Evolutionary conservation across 2,113 vertebrate genomes (phyloP).

Genomic region (Ariopsis seemanni): DNA sequence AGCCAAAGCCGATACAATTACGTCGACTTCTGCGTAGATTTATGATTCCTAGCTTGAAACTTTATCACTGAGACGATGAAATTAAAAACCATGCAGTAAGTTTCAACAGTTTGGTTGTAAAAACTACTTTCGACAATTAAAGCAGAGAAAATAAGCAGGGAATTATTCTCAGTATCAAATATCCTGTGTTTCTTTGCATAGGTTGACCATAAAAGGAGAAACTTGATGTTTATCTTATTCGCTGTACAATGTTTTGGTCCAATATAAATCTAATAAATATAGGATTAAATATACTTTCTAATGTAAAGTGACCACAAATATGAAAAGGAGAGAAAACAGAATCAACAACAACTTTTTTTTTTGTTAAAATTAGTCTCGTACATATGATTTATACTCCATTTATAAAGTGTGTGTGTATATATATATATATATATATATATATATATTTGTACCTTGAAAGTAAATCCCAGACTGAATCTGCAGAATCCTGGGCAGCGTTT

Average conservation of each 20-base stretch:
- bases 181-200: neutral
- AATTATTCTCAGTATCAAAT: neutral
- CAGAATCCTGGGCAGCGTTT: conserved; percentile 78
- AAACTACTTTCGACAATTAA: too few relatives aligned
- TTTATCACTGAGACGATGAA: neutral
- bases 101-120: neutral
- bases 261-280: too few relatives aligned
- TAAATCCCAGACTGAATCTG: conserved; percentile 85
- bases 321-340: neutral
- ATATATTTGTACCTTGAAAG: conserved; percentile 78
- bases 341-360: neutral
- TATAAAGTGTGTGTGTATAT: neutral
- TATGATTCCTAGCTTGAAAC: neutral
- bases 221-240: neutral
- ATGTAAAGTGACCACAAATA: neutral
- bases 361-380: neutral
- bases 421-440: too few relatives aligned
- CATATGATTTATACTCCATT: too few relatives aligned
- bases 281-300: too few relatives aligned
- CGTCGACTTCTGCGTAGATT: too few relatives aligned
- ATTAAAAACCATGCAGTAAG: neutral
- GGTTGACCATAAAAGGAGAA: neutral
- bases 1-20: too few relatives aligned
- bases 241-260: neutral
- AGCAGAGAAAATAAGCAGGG: neutral